Conservation (phyloP, 2,113 vertebrate genomes). For the Sapayoa aenigma region DNA sequence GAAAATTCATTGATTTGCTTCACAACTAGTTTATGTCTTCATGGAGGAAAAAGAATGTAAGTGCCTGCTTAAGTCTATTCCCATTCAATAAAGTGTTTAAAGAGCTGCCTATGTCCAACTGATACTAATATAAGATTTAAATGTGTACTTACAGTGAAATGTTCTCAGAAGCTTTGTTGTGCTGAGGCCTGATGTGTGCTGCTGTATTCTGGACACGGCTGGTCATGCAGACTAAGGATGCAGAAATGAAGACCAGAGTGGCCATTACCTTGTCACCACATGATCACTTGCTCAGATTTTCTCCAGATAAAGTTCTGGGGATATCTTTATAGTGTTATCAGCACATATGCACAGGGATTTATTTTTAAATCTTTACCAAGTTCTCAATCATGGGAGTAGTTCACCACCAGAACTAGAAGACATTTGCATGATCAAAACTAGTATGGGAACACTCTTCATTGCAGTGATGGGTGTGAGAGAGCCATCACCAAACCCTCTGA, state of each 20-base stretch:
- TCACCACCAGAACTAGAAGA: neutral
- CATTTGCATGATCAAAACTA: neutral
- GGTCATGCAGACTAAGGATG: neutral
- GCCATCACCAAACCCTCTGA: neutral
- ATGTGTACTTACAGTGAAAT: neutral
- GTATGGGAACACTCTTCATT: accelerated
- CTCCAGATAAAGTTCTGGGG: neutral
- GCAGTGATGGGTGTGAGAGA: neutral
- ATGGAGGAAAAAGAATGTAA: neutral
- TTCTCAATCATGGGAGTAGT: neutral
- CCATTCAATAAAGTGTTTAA: conserved; percentile 26
- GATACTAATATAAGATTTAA: neutral
- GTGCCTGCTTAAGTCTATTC: neutral
- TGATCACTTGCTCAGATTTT: neutral
- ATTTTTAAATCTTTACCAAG: neutral
- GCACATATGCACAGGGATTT: neutral
- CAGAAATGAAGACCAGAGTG: neutral
- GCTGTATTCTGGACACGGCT: neutral
- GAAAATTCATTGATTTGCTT: conserved; percentile 17
- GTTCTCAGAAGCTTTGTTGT: neutral
- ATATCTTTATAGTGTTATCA: neutral
- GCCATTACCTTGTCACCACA: neutral
- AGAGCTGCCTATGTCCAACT: neutral
- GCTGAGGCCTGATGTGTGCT: neutral
- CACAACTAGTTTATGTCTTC: conserved; percentile 21